Conservation (phyloP, 2,888 invertebrate species). For the Kuschelorhynchus macadamiae region DNA sequence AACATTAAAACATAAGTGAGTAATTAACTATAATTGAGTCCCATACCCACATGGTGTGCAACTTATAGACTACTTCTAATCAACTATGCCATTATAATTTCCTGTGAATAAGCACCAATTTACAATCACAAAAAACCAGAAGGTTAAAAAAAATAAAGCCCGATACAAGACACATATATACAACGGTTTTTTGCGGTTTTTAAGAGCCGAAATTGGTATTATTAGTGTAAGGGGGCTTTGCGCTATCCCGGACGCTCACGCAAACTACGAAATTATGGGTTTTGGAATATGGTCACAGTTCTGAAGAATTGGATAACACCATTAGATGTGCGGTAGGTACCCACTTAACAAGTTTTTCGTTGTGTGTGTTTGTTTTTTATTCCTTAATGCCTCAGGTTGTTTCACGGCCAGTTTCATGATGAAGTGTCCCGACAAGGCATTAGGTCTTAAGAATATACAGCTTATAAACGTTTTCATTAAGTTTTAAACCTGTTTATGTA, state of each 20-base stretch:
- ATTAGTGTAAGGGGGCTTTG: conserved; percentile 36
- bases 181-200: conserved; percentile 30
- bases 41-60: no score
- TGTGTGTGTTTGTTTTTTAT: neutral
- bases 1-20: no score
- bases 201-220: conserved; percentile 35
- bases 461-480: no score
- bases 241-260: conserved; percentile 12
- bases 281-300: conserved; percentile 21
- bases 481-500: no score
- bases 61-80: neutral
- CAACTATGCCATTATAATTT: neutral
- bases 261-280: conserved; percentile 29
- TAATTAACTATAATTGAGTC: no score
- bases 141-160: conserved; percentile 3
- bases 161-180: conserved; percentile 13
- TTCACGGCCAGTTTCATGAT: neutral
- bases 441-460: no score
- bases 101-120: conserved; percentile 1
- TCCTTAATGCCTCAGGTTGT: neutral
- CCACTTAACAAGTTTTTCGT: conserved; percentile 33
- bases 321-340: conserved; percentile 30
- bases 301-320: conserved; percentile 27
- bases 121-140: neutral
- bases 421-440: no score